Evolutionary conservation across 2,797 vertebrate species (phyloP), one percentile per base, ranked within the genome.

Genomic region (Xiphorhynchus erythropygius): DNA sequence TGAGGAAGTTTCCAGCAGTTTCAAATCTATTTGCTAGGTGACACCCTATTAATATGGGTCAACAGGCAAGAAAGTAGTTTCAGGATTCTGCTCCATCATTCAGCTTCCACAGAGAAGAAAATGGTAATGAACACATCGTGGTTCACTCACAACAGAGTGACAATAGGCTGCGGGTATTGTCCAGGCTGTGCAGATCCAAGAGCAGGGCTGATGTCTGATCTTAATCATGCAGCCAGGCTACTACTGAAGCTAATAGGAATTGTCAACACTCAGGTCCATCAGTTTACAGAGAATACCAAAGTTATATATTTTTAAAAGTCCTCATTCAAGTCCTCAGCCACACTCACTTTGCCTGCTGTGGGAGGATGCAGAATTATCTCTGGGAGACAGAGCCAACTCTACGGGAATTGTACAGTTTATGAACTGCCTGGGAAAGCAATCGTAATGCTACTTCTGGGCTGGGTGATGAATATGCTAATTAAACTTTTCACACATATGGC

Each of bases 381-480:
- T 77, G 37, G 39, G 24, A 93, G 62, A 74, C 50, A 68, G 68
- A 87, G 32, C n/a, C 35, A 39, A 78, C 79, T 56, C 57, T 80
- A 71, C 53, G 46, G 57, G 53, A 84, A 88, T 50, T 75, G 49
- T 28, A 85, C 28, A 47, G 46, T 47, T 92, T 89, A 94, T 53
- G 81, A 92, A 80, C 50, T 19, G 52, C 52, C 81, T 87, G 46
- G 57, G 60, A 84, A 88, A 64, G 53, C n/a, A 79, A 87, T 41
- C 0, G 0, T 35, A 87, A n/a, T 32, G 41, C 10, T 91, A 25
- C 62, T 89, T 83, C 65, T 93, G 47, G 23, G 59, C 32, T 84
- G 79, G 35, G 24, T 84, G 62, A 78, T 52, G 89, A 94, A 94
- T 92, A 93, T 91, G 87, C 50, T 94, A 90, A 94, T 94, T 80